Base-by-base conservation (phyloP, 2,888 invertebrate species). In the Andrena bicolor region DNA sequence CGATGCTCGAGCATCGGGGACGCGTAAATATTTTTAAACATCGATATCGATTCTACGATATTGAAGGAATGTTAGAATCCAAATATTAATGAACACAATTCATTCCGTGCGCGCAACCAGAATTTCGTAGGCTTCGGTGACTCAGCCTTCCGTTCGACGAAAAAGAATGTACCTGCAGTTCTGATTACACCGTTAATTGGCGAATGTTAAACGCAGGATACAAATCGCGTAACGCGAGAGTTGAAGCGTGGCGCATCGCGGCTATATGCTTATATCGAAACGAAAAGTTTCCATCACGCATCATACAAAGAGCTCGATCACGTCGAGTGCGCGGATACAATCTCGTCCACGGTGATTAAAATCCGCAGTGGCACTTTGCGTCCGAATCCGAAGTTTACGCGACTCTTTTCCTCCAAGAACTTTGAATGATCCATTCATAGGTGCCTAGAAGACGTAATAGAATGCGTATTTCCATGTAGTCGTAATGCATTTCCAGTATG, bases 211-310 rank as follows among this genome's bases (percentile, higher is more conserved):
- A 23, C 3, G 23, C 28, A 7, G 35, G 41, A 70, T 70, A 53
- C 16, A 69, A 65, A 56, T 76, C 63, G 20, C n/a, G 8, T 13
- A n/a, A 35, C 16, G 23, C 49, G 60, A 23, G 28, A 65, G 58
- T 63, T 48, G 35, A 20, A 49, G 28, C 23, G 16, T 41, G 30
- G 3, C 32, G n/a, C 4, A 78, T 23, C 30, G 23, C 56, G 61
- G 32, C 13, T 64, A 63, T 81, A 82, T 76, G 68, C 16, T 78
- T 83, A 80, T 87, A 86, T 89, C 81, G 64, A 61, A 30, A 49
- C 71, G 61, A 89, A 90, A 90, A 90, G 76, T 91, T 91, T 90
- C 90, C 90, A 91, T 91, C 88, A 90, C 89, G 89, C 85, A 82
- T 72, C 79, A 69, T 70, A 74, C 76, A 81, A 81, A 82, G 76